Evolutionary conservation across 2,113 vertebrate genomes (phyloP).

Genomic region (Lates calcarifer): DNA sequence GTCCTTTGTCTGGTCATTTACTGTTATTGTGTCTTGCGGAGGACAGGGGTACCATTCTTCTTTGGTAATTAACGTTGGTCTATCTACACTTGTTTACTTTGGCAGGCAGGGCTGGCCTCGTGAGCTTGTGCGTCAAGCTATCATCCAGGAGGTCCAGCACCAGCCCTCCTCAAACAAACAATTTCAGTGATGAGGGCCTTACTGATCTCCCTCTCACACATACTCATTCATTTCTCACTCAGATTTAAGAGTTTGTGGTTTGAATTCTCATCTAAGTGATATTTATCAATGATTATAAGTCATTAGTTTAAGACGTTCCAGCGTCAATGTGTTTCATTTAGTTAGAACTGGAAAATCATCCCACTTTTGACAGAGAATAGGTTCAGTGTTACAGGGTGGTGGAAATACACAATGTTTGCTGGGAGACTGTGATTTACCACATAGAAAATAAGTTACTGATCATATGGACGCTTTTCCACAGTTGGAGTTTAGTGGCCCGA

Average conservation of each 20-base stretch:
- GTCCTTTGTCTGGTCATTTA: conserved; percentile 63
- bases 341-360: not conserved
- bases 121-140: conserved; percentile 78
- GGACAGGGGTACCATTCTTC: conserved; percentile 70
- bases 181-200: conserved; percentile 42
- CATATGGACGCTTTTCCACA: conserved; percentile 15
- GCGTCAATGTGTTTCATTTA: not conserved
- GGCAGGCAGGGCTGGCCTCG: conserved; percentile 63
- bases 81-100: conserved; percentile 76
- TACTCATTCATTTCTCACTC: not conserved
- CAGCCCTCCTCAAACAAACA: conserved; percentile 69
- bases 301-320: not conserved
- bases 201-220: conserved; percentile 21
- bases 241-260: not conserved
- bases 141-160: conserved; percentile 63
- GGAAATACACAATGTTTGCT: conserved; percentile 6
- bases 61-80: conserved; percentile 63
- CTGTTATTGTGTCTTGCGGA: conserved; percentile 59
- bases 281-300: not conserved
- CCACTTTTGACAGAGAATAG: not conserved
- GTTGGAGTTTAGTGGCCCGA: not conserved
- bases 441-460: conserved; percentile 21
- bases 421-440: conserved; percentile 11
- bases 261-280: not conserved
- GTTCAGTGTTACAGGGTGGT: not conserved